Percentiles rank a stretch among this genome's conserved stretches.
phyloP scores from a whole-genome alignment of 2,888 invertebrate genomes.

The Mesochorus sp. region DNA sequence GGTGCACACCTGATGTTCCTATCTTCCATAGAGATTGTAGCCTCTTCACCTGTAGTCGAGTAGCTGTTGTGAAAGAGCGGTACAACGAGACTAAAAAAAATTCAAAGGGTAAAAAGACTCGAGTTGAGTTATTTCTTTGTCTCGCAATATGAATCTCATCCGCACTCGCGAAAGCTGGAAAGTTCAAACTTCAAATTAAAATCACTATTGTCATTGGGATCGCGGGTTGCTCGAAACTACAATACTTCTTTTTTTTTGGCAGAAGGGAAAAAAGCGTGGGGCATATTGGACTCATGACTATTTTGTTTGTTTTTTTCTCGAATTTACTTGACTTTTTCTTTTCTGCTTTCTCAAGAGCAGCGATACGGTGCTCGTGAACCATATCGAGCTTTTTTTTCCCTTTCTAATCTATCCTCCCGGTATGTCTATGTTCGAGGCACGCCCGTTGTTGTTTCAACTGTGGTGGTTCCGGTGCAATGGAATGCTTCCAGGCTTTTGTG shows the following conservation, averaged over 20 bases:
- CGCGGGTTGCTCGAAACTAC: neutral
- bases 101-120: too few relatives aligned
- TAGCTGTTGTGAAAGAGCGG: neutral
- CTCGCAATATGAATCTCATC: too few relatives aligned
- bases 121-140: too few relatives aligned
- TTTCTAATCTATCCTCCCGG: conserved; percentile 31
- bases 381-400: neutral
- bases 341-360: neutral
- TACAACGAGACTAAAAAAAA: neutral
- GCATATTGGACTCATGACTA: neutral
- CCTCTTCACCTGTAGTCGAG: conserved; percentile 11
- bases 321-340: conserved; percentile 1
- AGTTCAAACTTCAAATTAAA: neutral
- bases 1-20: neutral
- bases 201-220: neutral
- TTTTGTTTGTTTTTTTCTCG: neutral
- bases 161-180: neutral
- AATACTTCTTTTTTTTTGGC: too few relatives aligned
- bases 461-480: conserved; percentile 16
- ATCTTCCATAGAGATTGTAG: neutral
- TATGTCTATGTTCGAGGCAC: conserved; percentile 39
- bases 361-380: conserved; percentile 1
- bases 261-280: neutral
- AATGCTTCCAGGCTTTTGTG: conserved; percentile 51
- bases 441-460: conserved; percentile 48